These are phyloP conservation scores for Apocheima hispidaria DNA, from an alignment of 2,888 invertebrate genomes.

Conservation along the genomic window DNA sequence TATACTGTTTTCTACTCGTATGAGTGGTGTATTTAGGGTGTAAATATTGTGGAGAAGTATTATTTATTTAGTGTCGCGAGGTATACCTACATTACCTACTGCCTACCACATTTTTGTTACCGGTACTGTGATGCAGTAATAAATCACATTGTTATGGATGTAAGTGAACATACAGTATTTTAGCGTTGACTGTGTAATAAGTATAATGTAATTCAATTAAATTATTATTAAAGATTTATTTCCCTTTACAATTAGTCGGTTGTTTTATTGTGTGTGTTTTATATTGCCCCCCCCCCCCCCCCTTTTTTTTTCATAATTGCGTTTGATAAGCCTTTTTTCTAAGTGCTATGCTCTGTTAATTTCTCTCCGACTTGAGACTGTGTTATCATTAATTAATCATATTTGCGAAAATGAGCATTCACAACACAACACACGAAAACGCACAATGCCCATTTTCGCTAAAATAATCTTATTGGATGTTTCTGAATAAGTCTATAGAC, in stretches of 20 bases:
- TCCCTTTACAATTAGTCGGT: conserved; percentile 56
- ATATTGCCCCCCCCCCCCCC: no score
- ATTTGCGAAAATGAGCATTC: no score
- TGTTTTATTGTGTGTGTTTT: conserved; percentile 57
- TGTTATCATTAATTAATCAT: no score
- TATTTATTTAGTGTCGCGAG: conserved; percentile 61
- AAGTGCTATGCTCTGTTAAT: no score
- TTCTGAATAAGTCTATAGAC: no score
- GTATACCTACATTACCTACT: no score
- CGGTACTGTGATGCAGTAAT: conserved; percentile 77
- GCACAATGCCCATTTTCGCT: no score
- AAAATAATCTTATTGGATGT: no score
- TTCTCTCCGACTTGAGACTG: no score
- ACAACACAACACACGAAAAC: no score
- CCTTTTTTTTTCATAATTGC: no score
- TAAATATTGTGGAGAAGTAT: conserved; percentile 80
- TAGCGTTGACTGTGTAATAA: conserved; percentile 83
- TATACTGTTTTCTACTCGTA: conserved; percentile 31
- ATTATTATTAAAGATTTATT: conserved; percentile 82
- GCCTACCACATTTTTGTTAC: conserved; percentile 52
- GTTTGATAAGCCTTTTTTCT: no score
- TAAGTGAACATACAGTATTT: conserved; percentile 82
- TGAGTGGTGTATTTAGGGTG: conserved; percentile 78
- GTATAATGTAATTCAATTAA: conserved; percentile 82
- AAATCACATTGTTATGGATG: conserved; percentile 62